A percentile compares a stretch with the other conserved stretches of the same genome.
These are phyloP conservation scores for Lithodes maja DNA, from an alignment of 2,888 invertebrate genomes.

Conservation along the genomic window DNA sequence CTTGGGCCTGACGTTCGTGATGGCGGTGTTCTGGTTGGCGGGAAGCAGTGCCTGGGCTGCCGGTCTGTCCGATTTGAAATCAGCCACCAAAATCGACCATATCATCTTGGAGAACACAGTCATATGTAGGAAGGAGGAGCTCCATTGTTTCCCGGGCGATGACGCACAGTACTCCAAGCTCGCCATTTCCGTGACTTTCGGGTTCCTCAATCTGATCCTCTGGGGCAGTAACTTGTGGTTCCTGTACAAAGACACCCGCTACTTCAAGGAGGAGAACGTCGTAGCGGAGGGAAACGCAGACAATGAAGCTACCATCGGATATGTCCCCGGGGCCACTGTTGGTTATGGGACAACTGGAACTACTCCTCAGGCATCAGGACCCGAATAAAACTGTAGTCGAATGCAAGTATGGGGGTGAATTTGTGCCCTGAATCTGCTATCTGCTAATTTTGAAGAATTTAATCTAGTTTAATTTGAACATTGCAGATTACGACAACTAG, in stretches of 20 bases:
- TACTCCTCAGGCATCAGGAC: no score
- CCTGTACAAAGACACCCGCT: slow-evolving; percentile 83
- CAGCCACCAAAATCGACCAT: slow-evolving; percentile 72
- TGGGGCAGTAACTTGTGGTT: slow-evolving; percentile 85
- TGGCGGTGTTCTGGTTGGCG: slow-evolving; percentile 82
- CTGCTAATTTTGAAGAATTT: no score
- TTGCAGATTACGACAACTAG: no score
- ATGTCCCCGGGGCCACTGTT: no score
- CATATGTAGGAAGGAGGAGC: slow-evolving; percentile 43
- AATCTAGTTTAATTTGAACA: no score
- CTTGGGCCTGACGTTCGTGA: slow-evolving; percentile 74
- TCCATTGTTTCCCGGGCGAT: slow-evolving; percentile 64
- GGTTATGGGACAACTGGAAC: no score
- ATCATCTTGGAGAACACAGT: slow-evolving; percentile 74
- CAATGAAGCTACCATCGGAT: background rate
- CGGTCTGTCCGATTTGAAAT: slow-evolving; percentile 79
- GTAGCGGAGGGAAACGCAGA: background rate
- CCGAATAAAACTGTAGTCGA: no score
- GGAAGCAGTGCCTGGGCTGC: slow-evolving; percentile 83
- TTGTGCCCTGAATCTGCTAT: no score
- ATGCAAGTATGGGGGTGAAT: no score
- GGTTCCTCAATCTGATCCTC: slow-evolving; percentile 82
- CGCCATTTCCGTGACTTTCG: slow-evolving; percentile 81
- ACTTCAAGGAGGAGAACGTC: slow-evolving; percentile 74
- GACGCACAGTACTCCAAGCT: slow-evolving; percentile 78